Base-by-base conservation (phyloP, 2,888 invertebrate genomes). In the Aspidiotus rigidus region DNA sequence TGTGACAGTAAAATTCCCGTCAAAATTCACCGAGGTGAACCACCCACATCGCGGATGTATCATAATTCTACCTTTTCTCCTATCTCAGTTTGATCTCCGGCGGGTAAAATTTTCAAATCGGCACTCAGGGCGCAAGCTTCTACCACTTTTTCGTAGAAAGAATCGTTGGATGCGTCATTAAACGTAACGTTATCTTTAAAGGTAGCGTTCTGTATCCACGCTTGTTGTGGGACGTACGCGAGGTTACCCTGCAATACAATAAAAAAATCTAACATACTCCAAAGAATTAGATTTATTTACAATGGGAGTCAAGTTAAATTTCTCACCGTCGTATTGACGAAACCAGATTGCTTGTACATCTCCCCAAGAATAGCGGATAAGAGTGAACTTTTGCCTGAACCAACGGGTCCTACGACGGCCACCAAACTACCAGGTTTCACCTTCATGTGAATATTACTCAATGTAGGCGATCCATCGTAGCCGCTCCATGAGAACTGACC, bases 181-280 rank as follows among this genome's bases (percentile, higher is more conserved):
- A 98, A 98, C 41, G 94, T 77, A 73, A 99, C 92, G 79, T 98
- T 98, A 76, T 96, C 90, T 75, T 88, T 86, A 39, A 98, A 79
- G 0, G 95, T 93, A 5, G 91, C 90, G 80, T 98, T 98, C 79
- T 97, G 97, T 70, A 98, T 97, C 98, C 98, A 98, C 0, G 97
- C 94, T 79, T 94, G 93, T 76, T 96, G 96, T 0, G 95, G 86
- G 1, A 94, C 93, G 78, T 93, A 95, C 0, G 94, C 94, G 15
- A 84, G 77, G 2, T 79, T 77, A n/a, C 86, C 85, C 80, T 74
- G 60, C 16, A 41, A 39, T 3, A 28, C 15, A 55, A 7, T 40
- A 59, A 57, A 9, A 13, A 66, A 28, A 28, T 28, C 28, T 5
- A 28, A 28, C 5, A 5, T 3, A 28, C 28, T 3, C 28, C 28